Evolutionary conservation across 2,797 vertebrate genomes (phyloP), one percentile per base, ranked within the genome.

Genomic region (Hybognathus amarus): DNA sequence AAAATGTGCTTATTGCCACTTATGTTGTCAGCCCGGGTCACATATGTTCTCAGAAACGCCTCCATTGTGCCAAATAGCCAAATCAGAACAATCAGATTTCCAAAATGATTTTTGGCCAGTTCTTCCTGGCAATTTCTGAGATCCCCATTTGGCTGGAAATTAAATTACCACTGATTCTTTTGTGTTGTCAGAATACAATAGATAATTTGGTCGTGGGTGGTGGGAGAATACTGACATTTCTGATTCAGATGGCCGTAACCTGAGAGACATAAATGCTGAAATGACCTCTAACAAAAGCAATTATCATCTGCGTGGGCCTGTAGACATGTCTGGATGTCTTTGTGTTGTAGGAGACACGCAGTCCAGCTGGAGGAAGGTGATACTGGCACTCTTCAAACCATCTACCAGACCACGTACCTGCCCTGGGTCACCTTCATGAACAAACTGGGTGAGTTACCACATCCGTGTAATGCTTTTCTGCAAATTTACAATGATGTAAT

Each of bases 391-490:
- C 88, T 99, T 75, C 96, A 98, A 80, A 95, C 95, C 0, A 66
- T 97, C 74, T 99, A 97, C 91, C 96, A 90, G 89, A 89, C 84
- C 22, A 94, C 93, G 45, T 95, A 93, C 88, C 95, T 95, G 90
- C 93, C 90, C 2, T 99, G 97, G 98, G 96, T 99, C 90, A 93
- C 93, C 54, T 99, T 97, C 88, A 99, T 99, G 97, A 94, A 93
- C 87, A 93, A 92, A 71, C 91, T 96, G 3, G 96, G 98, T 98
- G 88, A 88, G 96, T 89, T 50, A 12, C 27, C 80, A 5, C 30
- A 15, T 15, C 15, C n/a, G 2, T 20, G 4, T 45, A 40, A 20
- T 15, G 7, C 33, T 42, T 12, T 50, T 27, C n/a, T 2, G 7
- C 56, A 10, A 10, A 36, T 20, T 20, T 66, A 36, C 17, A 36